Conservation (phyloP, 2,797 vertebrate genomes). For the Hemibagrus guttatus region DNA sequence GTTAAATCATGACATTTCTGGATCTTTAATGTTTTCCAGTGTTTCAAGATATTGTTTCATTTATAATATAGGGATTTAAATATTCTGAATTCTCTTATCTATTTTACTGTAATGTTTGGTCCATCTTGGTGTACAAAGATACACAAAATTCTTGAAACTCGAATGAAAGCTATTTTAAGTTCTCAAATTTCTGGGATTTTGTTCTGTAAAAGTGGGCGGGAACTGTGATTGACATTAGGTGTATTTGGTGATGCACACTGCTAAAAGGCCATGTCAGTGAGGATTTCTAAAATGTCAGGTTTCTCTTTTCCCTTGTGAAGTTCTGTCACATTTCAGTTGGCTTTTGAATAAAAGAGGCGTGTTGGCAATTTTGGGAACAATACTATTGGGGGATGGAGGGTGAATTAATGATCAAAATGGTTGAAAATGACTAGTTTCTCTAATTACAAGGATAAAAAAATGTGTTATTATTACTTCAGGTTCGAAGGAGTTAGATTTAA, state of each 20-base stretch:
- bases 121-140: no score
- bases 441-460: neutral
- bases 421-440: neutral
- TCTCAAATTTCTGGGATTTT: neutral
- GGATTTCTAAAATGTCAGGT: conserved; percentile 75
- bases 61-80: neutral
- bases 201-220: neutral
- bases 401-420: neutral
- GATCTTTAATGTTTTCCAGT: neutral
- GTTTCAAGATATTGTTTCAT: neutral
- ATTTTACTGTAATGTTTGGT: neutral
- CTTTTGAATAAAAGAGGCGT: conserved; percentile 57
- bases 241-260: conserved; percentile 61
- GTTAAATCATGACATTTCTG: neutral
- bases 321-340: conserved; percentile 36
- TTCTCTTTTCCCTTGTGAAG: conserved; percentile 21
- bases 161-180: neutral
- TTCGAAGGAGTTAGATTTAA: neutral
- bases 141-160: neutral
- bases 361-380: conserved; percentile 6
- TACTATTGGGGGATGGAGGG: neutral
- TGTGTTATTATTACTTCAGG: neutral
- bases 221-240: conserved; percentile 66
- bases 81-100: neutral
- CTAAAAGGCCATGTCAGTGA: conserved; percentile 72